Percentiles rank a stretch among this genome's conserved stretches.
phyloP scores from a whole-genome alignment of 2,888 invertebrate genomes.

The Drosophila mercatorum region DNA sequence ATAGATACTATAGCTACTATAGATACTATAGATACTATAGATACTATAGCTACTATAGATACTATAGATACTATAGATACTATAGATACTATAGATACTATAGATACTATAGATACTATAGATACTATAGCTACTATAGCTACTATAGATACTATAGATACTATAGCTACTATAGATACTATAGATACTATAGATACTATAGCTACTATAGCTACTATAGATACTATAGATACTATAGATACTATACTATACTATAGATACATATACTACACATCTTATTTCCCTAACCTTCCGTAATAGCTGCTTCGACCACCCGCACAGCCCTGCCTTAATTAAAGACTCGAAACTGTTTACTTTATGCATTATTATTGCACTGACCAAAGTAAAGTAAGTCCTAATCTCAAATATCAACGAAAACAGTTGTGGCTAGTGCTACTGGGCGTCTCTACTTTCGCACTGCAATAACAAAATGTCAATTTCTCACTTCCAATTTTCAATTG shows the following conservation, averaged over 20 bases:
- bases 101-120: too few species aligned
- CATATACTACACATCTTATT: background rate
- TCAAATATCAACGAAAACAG: constrained; percentile 40
- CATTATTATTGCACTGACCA: constrained; percentile 1
- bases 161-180: background rate
- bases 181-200: background rate
- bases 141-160: background rate
- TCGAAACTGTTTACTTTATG: constrained; percentile 11
- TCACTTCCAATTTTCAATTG: background rate
- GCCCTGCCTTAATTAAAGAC: constrained; percentile 4
- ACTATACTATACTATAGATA: background rate
- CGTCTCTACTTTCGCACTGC: constrained; percentile 33
- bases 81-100: too few species aligned
- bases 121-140: too few species aligned
- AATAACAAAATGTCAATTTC: constrained; percentile 34
- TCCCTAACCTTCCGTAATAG: background rate
- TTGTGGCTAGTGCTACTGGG: constrained; percentile 43
- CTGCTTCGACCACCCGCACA: constrained; percentile 3
- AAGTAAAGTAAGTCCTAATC: constrained; percentile 18
- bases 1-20: background rate
- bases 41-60: background rate
- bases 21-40: background rate
- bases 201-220: background rate
- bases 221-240: background rate
- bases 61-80: too few species aligned